phyloP scores from a whole-genome alignment of 1,140 invertebrate species.

The Zophobas morio region DNA sequence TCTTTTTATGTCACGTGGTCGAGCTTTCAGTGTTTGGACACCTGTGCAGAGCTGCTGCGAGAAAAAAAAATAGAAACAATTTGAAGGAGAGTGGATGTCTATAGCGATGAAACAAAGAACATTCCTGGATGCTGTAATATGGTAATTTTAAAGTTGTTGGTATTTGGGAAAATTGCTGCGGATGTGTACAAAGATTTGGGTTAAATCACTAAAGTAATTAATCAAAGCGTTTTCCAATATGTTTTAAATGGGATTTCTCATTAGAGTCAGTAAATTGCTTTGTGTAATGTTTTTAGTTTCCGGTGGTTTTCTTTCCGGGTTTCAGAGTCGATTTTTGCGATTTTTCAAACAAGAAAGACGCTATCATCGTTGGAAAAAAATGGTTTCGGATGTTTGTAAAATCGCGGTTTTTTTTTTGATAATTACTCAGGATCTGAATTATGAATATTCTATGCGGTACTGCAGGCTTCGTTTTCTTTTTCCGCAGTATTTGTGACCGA shows the following conservation, averaged over 20 bases:
- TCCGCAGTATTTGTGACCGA: conserved; percentile 32
- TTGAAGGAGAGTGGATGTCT: conserved; percentile 2
- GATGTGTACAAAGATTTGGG: background rate
- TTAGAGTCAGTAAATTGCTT: conserved; percentile 18
- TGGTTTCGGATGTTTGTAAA: background rate
- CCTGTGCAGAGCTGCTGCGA: conserved; percentile 24
- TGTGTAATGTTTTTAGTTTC: conserved; percentile 19
- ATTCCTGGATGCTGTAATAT: conserved; percentile 34
- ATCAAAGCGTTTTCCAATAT: background rate
- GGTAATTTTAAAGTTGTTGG: conserved; percentile 16
- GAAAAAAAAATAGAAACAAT: conserved; percentile 27
- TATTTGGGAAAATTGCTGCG: conserved; percentile 8
- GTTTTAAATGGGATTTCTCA: conserved; percentile 13
- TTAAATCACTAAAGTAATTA: background rate
- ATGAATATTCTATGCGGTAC: conserved; percentile 15
- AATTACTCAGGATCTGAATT: conserved; percentile 13
- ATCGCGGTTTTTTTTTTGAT: conserved; percentile 18
- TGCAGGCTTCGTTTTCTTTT: conserved; percentile 43
- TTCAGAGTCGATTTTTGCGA: too few relatives aligned
- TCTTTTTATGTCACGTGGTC: conserved; percentile 37
- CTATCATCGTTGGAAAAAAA: too few relatives aligned
- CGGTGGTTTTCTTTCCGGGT: conserved; percentile 23
- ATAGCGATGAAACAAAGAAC: conserved; percentile 44
- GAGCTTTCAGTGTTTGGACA: conserved; percentile 30
- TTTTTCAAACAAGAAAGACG: too few relatives aligned